phyloP scores from a whole-genome alignment of 2,888 invertebrate species.

The Noctua janthina region DNA sequence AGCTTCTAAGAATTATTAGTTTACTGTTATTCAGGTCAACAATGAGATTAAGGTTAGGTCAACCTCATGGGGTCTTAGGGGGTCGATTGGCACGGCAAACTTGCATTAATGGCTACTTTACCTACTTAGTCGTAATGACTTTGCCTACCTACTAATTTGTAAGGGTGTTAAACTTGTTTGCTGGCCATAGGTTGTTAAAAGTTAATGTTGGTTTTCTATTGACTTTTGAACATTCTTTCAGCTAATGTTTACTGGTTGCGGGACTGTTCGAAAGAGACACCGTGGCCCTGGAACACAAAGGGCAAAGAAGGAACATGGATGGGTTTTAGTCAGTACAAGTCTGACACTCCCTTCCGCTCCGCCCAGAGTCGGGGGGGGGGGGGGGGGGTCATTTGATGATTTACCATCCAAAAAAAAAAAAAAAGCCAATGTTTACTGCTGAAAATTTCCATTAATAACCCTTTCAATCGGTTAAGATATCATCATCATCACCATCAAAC shows the following conservation, averaged over 20 bases:
- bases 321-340: no score
- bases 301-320: no score
- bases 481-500: no score
- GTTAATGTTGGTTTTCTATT: conserved; percentile 15
- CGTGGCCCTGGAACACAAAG: no score
- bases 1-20: conserved; percentile 35
- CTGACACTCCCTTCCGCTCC: no score
- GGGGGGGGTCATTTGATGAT: no score
- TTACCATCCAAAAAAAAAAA: no score
- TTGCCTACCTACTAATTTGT: conserved; percentile 53
- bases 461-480: not conserved
- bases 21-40: conserved; percentile 71
- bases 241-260: not conserved
- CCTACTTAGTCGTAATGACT: conserved; percentile 66
- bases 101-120: conserved; percentile 83
- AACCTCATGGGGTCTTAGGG: conserved; percentile 66
- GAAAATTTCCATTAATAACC: not conserved
- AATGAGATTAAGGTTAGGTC: conserved; percentile 76
- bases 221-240: not conserved
- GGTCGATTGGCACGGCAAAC: conserved; percentile 84
- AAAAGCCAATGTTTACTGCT: not conserved
- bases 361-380: no score
- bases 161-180: conserved; percentile 41
- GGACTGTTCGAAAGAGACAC: no score
- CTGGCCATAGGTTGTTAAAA: conserved; percentile 23